Base-by-base conservation (phyloP, 2,113 vertebrate genomes). In the Chrysochloris asiatica region DNA sequence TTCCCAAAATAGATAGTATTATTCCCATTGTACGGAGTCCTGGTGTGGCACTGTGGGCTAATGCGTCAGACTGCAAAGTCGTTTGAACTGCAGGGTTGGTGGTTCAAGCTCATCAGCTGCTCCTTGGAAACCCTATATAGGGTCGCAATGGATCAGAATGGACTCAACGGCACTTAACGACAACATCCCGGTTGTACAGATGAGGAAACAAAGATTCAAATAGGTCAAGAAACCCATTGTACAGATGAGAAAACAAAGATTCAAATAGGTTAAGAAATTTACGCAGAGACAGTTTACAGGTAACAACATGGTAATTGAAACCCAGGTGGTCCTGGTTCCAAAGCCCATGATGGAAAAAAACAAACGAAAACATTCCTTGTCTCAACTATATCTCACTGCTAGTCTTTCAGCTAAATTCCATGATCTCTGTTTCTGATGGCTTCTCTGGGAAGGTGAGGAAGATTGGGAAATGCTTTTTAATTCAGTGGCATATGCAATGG, bases 141-240 rank as follows among this genome's bases (percentile, higher is more conserved):
- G n/a, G n/a, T n/a, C n/a, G n/a, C n/a, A n/a, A n/a, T n/a, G n/a
- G n/a, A n/a, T n/a, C n/a, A n/a, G n/a, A n/a, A n/a, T n/a, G n/a
- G n/a, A n/a, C n/a, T n/a, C n/a, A n/a, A n/a, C n/a, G n/a, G n/a
- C n/a, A n/a, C n/a, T n/a, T n/a, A n/a, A n/a, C n/a, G n/a, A n/a
- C n/a, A n/a, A n/a, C n/a, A n/a, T n/a, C n/a, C n/a, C n/a, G n/a
- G n/a, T n/a, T n/a, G n/a, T 71, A 85, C 41, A 92, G 33, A 86
- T 45, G 22, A 93, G 14, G 56, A 88, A 65, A 88, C 52, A 76
- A 79, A 88, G 38, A 76, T 41, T 48, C 13, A 54, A 52, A 14
- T 36, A 85, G 14, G 22, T 81, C 71, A 91, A 88, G n/a, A 95
- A 84, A 94, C n/a, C n/a, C n/a, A n/a, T n/a, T n/a, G n/a, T 71